Base-by-base conservation (phyloP, 2,113 vertebrate species). In the Corythornis cristatus region DNA sequence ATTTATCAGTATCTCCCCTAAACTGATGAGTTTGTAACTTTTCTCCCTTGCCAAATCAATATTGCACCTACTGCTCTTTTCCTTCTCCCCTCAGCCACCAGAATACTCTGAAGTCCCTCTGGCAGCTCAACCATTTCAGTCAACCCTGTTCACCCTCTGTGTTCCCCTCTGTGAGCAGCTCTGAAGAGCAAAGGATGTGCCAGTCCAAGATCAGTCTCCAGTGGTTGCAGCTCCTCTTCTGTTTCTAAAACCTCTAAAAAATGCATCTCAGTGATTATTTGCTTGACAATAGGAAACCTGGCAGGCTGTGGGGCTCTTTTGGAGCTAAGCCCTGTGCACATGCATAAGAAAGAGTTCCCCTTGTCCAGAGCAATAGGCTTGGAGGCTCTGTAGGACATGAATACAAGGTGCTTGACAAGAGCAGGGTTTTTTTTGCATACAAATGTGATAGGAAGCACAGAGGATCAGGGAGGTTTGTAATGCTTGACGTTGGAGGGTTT, bases 181-280 rank as follows among this genome's bases (percentile, higher is more conserved):
- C 77, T 37, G 51, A 61, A 84, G 51, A 65, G 61, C 54, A 70
- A 53, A 68, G 26, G 33, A 31, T 50, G 13, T 42, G 17, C 48
- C 64, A 80, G 15, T 13, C 35, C 67, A n/a, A 28, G 21, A 74
- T 25, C 48, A 73, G 15, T 42, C 60, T 68, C 54, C 29, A 8
- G 31, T 23, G n/a, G 15, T 5, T 74, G 48, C 35, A 83, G 10
- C 40, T 83, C 43, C 35, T 15, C 21, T 78, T 60, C 53, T 72
- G 12, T 53, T 74, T 82, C 51, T 61, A 67, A 91, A 57, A 26
- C 19, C 29, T 83, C 56, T 43, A 31, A 29, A 66, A 93, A 85
- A 46, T 21, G 37, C 66, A 71, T 42, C 0, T 0, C 28, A 62
- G 43, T 0, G 0, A 17, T 77, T 70, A 53, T 67, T 87, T 92